Evolutionary conservation across 2,113 vertebrate species (phyloP), one percentile per base, ranked within the genome.

Genomic region (Oncorhynchus mykiss): DNA sequence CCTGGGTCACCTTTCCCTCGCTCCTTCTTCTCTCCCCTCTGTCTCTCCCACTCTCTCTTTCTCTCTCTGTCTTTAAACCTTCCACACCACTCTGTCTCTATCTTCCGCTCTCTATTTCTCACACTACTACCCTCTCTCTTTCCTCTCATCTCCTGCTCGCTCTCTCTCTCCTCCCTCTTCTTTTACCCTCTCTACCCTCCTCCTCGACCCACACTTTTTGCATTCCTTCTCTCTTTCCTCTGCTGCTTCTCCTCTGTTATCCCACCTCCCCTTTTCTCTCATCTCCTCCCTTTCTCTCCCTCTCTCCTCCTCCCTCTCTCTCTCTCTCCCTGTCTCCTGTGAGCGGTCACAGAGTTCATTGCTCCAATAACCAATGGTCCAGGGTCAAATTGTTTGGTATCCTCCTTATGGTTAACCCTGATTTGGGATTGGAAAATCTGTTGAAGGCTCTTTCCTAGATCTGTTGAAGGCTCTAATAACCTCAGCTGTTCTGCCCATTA

Each of bases 391-490:
- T 34, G 6, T 34, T 34, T 34, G 34, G 34, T 34, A 34, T 34
- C 34, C 34, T 7, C 34, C 34, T 34, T 8, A 34, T 34, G 34
- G 34, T 34, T 34, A 8, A 34, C 34, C 34, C 34, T 34, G 6
- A 34, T 34, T 34, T 34, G 34, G 6, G 34, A 7, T 34, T 34
- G 6, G 34, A 6, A 34, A 1, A 34, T 34, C 34, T 34, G 12
- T 27, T 25, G 72, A 69, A 80, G 34, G 51, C 49, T 66, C 39
- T n/a, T 71, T 66, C 22, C 6, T 25, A 66, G 64, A 22, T 1
- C 22, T 27, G 12, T 27, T 25, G 70, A 69, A 80, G 34, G 51
- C 39, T 66, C 49, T n/a, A 73, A 65, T 66, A 54, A 51, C 16
- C 25, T 39, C 24, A 54, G 5, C 39, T 82, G 27, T 51, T 18